Evolutionary conservation across 2,888 invertebrate genomes (phyloP).

Genomic region (Melinaea marsaeus): DNA sequence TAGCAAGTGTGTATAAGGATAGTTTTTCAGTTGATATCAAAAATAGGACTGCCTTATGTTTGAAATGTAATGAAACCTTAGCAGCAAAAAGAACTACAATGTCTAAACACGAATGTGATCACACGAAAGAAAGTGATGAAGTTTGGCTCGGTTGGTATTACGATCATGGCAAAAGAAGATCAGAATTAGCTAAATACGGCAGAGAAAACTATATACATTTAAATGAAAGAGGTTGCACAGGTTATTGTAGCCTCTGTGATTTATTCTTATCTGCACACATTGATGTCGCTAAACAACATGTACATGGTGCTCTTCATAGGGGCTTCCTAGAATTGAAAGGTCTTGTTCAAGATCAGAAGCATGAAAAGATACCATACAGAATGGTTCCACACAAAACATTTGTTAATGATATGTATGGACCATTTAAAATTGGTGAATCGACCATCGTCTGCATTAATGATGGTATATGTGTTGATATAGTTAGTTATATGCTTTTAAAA

Average conservation of each 20-base stretch:
- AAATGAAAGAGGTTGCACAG: slow-evolving; percentile 48
- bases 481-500: slow-evolving; percentile 42
- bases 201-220: slow-evolving; percentile 47
- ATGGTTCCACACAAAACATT: slow-evolving; percentile 27
- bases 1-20: slow-evolving; percentile 35
- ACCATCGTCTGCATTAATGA: slow-evolving; percentile 38
- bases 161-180: slow-evolving; percentile 49
- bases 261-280: slow-evolving; percentile 43
- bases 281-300: slow-evolving; percentile 44
- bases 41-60: slow-evolving; percentile 42
- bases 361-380: slow-evolving; percentile 29
- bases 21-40: slow-evolving; percentile 40
- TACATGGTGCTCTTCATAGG: slow-evolving; percentile 43
- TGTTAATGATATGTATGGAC: slow-evolving; percentile 24
- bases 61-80: slow-evolving; percentile 40
- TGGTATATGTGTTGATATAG: slow-evolving; percentile 32
- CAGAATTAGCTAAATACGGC: slow-evolving; percentile 47
- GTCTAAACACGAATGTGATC: slow-evolving; percentile 22
- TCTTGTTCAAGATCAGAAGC: slow-evolving; percentile 32
- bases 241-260: slow-evolving; percentile 51
- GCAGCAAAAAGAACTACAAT: slow-evolving; percentile 33
- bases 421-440: slow-evolving; percentile 23
- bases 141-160: slow-evolving; percentile 4
- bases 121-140: no score
- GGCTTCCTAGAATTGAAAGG: slow-evolving; percentile 47